Evolutionary conservation across 2,113 vertebrate species (phyloP), one percentile per base, ranked within the genome.

Genomic region (Plotosus lineatus): DNA sequence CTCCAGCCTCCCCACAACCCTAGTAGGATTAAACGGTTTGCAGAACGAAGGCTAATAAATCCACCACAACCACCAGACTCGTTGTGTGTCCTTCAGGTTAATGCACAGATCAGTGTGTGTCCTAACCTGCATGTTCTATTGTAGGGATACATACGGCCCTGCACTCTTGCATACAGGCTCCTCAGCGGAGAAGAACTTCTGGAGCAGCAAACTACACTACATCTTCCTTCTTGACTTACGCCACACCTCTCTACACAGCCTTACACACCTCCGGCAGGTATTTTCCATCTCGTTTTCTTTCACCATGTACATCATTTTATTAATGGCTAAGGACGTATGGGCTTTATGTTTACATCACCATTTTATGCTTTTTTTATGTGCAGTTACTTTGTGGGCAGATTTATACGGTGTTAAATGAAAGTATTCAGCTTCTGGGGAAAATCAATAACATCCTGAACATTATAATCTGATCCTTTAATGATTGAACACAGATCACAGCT

Each of bases 71-170:
- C 40, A 15, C 40, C 40, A 26, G 65, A 42, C 65, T n/a, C 23
- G 56, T 55, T 46, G 28, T 72, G 77, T 40, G 17, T 61, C 63
- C 23, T 78, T 28, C 77, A 82, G 71, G 14, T 79, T 40, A 80
- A 72, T 50, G 31, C 75, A 33, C 36, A 44, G 77, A 15, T 50
- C 21, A 61, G 69, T 48, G 33, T 82, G 63, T 61, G 61, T 83
- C 81, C 83, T 90, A 88, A 89, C 68, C 44, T 84, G 77, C 80
- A 83, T 89, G 82, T 91, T 89, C 87, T 80, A 78, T 91, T 90
- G 78, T 90, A 92, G 90, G 90, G 89, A 90, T 82, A 69, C 88
- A 73, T 86, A 81, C 84, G 81, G 79, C 83, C 87, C 89, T 85
- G 83, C 88, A 78, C 86, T 88, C 86, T 89, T 74, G 87, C 83